Conservation (phyloP, 2,888 invertebrate genomes). For the Mantis religiosa region DNA sequence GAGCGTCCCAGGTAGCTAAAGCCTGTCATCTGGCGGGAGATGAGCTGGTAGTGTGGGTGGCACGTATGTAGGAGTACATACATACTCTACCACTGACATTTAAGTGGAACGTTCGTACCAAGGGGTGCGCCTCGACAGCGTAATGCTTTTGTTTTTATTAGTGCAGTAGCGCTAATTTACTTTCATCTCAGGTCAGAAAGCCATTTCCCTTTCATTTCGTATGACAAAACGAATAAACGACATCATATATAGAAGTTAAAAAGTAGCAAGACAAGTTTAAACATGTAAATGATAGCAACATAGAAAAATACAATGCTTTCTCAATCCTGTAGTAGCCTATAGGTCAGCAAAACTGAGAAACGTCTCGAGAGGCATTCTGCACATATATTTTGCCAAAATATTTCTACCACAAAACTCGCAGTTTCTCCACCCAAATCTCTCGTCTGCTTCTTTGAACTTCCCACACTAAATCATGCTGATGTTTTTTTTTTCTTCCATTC, state of each 20-base stretch:
- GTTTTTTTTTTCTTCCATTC: no score
- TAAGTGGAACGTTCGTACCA: not conserved
- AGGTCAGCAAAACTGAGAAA: no score
- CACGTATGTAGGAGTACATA: not conserved
- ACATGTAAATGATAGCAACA: no score
- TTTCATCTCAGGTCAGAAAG: not conserved
- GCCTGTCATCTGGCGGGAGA: not conserved
- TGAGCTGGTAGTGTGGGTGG: not conserved
- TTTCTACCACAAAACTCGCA: no score
- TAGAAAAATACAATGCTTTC: no score
- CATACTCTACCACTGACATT: not conserved
- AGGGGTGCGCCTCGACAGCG: not conserved
- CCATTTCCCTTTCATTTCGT: not conserved
- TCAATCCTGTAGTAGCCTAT: no score
- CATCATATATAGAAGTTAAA: not conserved
- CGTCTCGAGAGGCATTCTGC: no score
- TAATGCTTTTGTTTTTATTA: not conserved
- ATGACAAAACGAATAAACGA: not conserved
- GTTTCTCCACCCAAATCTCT: no score
- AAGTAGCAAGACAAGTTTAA: no score
- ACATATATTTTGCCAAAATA: no score
- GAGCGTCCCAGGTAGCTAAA: not conserved
- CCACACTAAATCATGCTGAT: no score
- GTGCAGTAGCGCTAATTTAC: not conserved
- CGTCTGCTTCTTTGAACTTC: no score